phyloP scores from a whole-genome alignment of 2,113 vertebrate species.

The Tragulus kanchil region DNA sequence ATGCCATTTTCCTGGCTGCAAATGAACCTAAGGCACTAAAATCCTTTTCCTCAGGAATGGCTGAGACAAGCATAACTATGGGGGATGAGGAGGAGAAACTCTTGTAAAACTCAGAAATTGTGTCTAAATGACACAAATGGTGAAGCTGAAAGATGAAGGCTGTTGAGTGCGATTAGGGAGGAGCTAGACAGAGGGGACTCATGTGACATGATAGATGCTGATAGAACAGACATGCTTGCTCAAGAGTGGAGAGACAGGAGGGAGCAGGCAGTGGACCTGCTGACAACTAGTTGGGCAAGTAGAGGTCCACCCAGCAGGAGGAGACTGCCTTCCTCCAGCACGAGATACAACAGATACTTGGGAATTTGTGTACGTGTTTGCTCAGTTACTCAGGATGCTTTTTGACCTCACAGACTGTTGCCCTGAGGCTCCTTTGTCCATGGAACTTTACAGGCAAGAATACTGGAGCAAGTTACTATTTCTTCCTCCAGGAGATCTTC shows the following conservation, averaged over 20 bases:
- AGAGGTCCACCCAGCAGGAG: background rate
- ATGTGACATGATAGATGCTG: background rate
- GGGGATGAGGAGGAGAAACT: background rate
- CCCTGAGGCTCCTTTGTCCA: background rate
- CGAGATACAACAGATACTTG: background rate
- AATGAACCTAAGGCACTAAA: background rate
- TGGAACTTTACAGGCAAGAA: background rate
- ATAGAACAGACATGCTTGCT: background rate
- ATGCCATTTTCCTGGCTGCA: background rate
- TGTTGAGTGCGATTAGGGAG: background rate
- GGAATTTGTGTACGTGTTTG: background rate
- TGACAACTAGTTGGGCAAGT: background rate
- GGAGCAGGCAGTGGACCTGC: too few species aligned
- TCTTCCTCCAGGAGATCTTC: background rate
- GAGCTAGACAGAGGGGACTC: background rate
- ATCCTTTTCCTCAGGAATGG: background rate
- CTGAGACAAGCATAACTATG: background rate
- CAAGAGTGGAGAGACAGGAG: rapidly evolving
- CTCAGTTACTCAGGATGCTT: background rate
- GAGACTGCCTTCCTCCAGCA: too few species aligned
- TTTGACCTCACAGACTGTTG: background rate
- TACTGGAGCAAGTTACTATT: background rate
- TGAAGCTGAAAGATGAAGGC: background rate
- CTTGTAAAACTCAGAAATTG: background rate
- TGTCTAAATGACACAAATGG: background rate